Evolutionary conservation across 2,797 vertebrate species (phyloP).

Genomic region (Acridotheres tristis): DNA sequence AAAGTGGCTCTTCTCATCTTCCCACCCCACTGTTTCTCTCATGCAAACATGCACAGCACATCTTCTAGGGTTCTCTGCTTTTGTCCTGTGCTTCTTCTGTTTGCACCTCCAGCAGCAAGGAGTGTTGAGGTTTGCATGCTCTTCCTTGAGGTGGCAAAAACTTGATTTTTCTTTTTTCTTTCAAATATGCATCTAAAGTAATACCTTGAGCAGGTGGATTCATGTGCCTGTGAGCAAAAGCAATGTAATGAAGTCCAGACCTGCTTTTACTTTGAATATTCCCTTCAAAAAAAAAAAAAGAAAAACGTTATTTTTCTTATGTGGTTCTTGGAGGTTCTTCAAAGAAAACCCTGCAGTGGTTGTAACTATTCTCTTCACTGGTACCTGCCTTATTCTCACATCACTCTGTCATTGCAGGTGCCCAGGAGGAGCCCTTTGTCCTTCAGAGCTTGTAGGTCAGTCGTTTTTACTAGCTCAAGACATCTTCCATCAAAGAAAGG

Average conservation of each 20-base stretch:
- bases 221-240: not conserved
- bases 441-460: not conserved
- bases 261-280: not conserved
- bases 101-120: not conserved
- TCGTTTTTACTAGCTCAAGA: not conserved
- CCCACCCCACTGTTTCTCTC: rapidly evolving
- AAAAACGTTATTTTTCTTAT: not conserved
- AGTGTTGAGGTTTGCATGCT: not conserved
- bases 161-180: not conserved
- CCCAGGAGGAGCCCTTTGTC: not conserved
- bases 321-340: slow-evolving; percentile 48
- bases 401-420: not conserved
- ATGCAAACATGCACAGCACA: not conserved
- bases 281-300: not conserved
- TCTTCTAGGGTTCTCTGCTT: not conserved
- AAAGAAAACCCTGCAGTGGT: not conserved
- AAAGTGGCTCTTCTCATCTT: not conserved
- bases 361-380: not conserved
- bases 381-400: not conserved
- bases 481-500: not conserved
- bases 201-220: slow-evolving; percentile 19
- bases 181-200: not conserved
- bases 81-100: not conserved
- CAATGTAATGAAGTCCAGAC: not conserved
- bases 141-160: not conserved